Percentiles rank a stretch among this genome's conserved stretches.
Conservation (phyloP, 1,140 invertebrate species). For the Caerostris extrusa region DNA sequence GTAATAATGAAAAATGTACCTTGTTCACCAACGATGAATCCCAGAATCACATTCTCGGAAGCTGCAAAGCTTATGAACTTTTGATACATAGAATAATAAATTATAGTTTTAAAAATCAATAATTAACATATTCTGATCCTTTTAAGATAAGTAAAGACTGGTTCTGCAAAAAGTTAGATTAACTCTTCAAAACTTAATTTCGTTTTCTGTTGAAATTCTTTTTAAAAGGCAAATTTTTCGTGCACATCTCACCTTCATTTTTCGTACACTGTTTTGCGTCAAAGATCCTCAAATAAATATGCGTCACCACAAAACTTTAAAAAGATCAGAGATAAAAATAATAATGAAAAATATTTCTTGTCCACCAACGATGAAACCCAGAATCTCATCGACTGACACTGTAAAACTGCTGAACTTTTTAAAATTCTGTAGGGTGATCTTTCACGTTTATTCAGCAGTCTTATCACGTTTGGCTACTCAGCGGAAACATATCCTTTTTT, state of each 20-base stretch:
- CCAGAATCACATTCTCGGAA: background rate
- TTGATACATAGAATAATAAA: too few relatives aligned
- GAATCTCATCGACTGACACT: background rate
- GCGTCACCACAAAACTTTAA: background rate
- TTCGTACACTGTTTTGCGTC: too few relatives aligned
- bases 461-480: background rate
- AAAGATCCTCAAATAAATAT: too few relatives aligned
- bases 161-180: too few relatives aligned
- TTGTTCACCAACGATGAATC: background rate
- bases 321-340: background rate
- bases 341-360: background rate
- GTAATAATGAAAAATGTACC: background rate
- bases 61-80: background rate
- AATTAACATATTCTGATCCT: too few relatives aligned
- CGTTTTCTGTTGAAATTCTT: too few relatives aligned
- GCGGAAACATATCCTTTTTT: conserved; percentile 1
- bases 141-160: too few relatives aligned
- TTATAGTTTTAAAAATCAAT: too few relatives aligned
- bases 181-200: too few relatives aligned
- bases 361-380: background rate
- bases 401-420: background rate
- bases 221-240: too few relatives aligned
- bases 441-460: background rate
- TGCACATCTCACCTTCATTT: too few relatives aligned
- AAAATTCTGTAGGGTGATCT: too few relatives aligned